These are phyloP conservation scores for Bedellia somnulentella DNA, from an alignment of 2,888 invertebrate genomes.

Conservation along the genomic window DNA sequence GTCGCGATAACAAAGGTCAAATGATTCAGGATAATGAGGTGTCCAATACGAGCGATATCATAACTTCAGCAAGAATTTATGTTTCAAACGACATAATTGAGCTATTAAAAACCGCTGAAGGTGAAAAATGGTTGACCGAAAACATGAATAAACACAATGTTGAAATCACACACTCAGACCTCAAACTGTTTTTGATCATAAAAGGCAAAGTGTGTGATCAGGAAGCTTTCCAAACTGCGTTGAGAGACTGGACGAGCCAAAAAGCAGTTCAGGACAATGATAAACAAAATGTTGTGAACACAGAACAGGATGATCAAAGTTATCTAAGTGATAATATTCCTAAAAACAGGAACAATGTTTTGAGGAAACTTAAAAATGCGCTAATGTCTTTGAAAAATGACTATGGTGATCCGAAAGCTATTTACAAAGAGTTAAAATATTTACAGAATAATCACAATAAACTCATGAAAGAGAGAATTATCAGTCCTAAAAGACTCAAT, in stretches of 20 bases:
- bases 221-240: constrained; percentile 47
- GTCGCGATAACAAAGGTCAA: constrained; percentile 37
- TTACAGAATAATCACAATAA: constrained; percentile 43
- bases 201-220: constrained; percentile 50
- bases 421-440: constrained; percentile 39
- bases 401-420: constrained; percentile 48
- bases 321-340: constrained; percentile 22
- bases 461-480: constrained; percentile 27
- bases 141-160: constrained; percentile 28
- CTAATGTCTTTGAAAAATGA: constrained; percentile 37
- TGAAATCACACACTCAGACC: constrained; percentile 30
- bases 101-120: constrained; percentile 43
- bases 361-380: constrained; percentile 28
- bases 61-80: constrained; percentile 49
- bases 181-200: constrained; percentile 38
- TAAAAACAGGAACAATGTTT: constrained; percentile 26
- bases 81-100: constrained; percentile 45
- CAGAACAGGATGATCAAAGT: constrained; percentile 7
- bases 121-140: constrained; percentile 39
- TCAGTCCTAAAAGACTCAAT: constrained; percentile 25
- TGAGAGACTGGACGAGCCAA: constrained; percentile 34
- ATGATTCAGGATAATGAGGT: constrained; percentile 51
- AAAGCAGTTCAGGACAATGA: constrained; percentile 10
- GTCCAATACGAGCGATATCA: constrained; percentile 39
- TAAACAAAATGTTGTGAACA: constrained; percentile 12